A percentile compares a stretch with the other conserved stretches of the same genome.
Conservation (phyloP, 2,113 vertebrate species). For the Eulacestoma nigropectus region DNA sequence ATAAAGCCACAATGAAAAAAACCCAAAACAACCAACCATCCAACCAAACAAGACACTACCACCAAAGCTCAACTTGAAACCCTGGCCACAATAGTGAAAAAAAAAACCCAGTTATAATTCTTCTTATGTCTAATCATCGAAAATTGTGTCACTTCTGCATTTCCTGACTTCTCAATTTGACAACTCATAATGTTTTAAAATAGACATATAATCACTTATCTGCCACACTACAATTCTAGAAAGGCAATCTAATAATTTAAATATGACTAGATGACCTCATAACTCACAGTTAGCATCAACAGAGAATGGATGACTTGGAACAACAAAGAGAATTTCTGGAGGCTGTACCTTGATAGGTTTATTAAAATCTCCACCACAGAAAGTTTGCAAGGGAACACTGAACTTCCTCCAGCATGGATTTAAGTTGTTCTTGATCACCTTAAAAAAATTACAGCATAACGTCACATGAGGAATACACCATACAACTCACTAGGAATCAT, state of each 20-base stretch:
- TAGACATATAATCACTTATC: not conserved
- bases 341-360: constrained; percentile 81
- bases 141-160: not conserved
- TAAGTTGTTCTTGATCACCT: constrained; percentile 96
- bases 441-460: not conserved
- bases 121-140: not conserved
- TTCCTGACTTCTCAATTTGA: not conserved
- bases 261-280: not conserved
- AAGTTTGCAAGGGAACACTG: constrained; percentile 83
- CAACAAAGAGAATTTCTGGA: not conserved
- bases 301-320: not conserved
- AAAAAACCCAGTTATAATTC: not conserved
- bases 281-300: not conserved
- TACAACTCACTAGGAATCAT: not conserved
- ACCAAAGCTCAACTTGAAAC: not conserved
- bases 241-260: not conserved
- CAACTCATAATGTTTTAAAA: not conserved
- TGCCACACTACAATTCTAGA: not conserved
- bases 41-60: not conserved
- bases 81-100: not conserved
- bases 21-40: not conserved
- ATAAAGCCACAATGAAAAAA: not conserved
- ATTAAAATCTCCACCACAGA: constrained; percentile 83
- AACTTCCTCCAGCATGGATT: constrained; percentile 88
- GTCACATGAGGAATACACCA: not conserved